Base-by-base conservation (phyloP, 1,140 invertebrate genomes). In the Drosophila bocki region DNA sequence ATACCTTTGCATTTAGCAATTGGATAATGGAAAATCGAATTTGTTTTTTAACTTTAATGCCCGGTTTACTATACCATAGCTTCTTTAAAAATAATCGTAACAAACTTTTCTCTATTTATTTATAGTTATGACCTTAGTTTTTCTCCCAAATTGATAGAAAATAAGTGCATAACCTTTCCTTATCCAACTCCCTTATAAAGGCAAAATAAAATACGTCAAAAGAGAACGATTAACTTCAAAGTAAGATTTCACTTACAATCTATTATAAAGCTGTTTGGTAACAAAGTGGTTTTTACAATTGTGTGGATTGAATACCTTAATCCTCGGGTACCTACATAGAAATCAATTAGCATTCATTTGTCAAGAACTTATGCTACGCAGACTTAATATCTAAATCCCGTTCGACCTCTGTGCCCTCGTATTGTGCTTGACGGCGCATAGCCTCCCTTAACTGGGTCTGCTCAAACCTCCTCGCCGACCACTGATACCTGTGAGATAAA, bases 391-490 rank as follows among this genome's bases (percentile, higher is more conserved):
- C 79, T 56, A 93, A 41, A 17, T 90, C 59, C 17, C 80, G 78
- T 50, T 93, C 93, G 2, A 75, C 58, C 37, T 74, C 15, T 0
- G 93, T 94, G 45, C 93, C 93, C 75, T 94, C 93, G 61, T 92
- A 91, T 17, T 92, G 6, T 4, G 91, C 78, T 37, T 92, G 91
- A 11, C 86, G 69, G 44, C 86, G 71, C 78, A 94, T 86, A 15
- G 91, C 91, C 72, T 92, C 84, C 39, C 93, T 84, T 29, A 94
- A 59, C 68, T 92, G 84, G 9, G 90, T 65, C 74, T 94, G 93
- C 78, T 94, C 92, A 60, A 94, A 93, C 47, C 93, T 93, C 8
- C 77, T 75, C 48, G 83, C 69, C 2, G 93, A 93, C 92, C 93
- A 94, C n/a, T 93, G 91, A 80, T 94, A 94, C 57, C 92, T 93